phyloP scores from a whole-genome alignment of 2,797 vertebrate species.

The Pampus argenteus region DNA sequence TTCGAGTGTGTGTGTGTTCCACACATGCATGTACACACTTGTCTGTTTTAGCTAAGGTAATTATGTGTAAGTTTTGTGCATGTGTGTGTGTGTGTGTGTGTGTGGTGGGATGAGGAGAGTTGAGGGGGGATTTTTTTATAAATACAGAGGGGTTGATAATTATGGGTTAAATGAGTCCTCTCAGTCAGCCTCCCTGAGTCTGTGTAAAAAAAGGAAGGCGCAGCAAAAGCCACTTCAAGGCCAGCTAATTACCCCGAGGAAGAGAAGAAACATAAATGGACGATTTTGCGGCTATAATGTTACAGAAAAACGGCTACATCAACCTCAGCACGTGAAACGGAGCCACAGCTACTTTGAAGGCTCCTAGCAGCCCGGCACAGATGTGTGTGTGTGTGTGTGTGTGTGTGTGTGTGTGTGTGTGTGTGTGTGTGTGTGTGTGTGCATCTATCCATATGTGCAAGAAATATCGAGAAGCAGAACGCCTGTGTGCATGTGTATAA shows the following conservation, averaged over 20 bases:
- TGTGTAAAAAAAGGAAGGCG: conserved; percentile 79
- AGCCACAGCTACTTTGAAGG: conserved; percentile 68
- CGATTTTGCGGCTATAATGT: conserved; percentile 77
- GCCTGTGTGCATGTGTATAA: conserved; percentile 7
- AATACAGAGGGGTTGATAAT: conserved; percentile 82
- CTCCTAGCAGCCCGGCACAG: conserved; percentile 38
- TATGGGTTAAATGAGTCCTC: conserved; percentile 81
- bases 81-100: conserved; percentile 44
- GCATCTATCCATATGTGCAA: conserved; percentile 30
- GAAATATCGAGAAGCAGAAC: conserved; percentile 7
- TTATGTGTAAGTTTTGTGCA: conserved; percentile 69
- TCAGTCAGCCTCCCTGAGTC: conserved; percentile 78
- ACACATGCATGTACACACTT: conserved; percentile 55
- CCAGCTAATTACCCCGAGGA: conserved; percentile 82
- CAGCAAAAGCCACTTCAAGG: conserved; percentile 85
- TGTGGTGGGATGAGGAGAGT: conserved; percentile 32
- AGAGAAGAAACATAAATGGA: conserved; percentile 81
- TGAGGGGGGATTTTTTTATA: conserved; percentile 58
- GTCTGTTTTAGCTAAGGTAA: conserved; percentile 66
- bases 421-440: conserved; percentile 17
- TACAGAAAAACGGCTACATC: conserved; percentile 73
- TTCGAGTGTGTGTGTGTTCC: conserved; percentile 30
- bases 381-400: conserved; percentile 45
- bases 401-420: conserved; percentile 18
- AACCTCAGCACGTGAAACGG: conserved; percentile 76